These are phyloP conservation scores for Collichthys lucidus DNA, from an alignment of 2,113 vertebrate species.

Conservation along the genomic window DNA sequence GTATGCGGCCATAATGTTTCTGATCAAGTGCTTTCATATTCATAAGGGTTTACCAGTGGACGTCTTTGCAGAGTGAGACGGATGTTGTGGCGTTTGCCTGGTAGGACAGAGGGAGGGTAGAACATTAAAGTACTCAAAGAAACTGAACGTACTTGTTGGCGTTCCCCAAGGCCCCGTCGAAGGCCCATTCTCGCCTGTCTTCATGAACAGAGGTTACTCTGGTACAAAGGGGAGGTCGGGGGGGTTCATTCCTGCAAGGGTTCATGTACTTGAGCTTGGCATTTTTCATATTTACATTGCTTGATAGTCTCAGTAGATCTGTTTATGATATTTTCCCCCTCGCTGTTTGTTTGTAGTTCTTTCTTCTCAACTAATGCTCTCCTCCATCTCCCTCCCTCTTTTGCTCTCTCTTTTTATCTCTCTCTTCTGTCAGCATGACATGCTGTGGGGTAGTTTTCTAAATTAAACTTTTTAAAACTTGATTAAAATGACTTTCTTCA, in stretches of 20 bases:
- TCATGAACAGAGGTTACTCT: constrained; percentile 63
- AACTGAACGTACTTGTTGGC: constrained; percentile 46
- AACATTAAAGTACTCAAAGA: constrained; percentile 59
- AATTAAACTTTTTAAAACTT: not conserved
- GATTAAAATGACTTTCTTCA: not conserved
- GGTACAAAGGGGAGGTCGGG: constrained; percentile 10
- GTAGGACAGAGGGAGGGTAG: constrained; percentile 62
- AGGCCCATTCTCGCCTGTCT: constrained; percentile 45
- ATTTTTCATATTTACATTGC: constrained; percentile 80
- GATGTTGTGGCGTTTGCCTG: constrained; percentile 42
- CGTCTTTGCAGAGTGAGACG: constrained; percentile 43
- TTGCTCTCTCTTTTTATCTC: constrained; percentile 40
- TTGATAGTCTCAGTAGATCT: constrained; percentile 68
- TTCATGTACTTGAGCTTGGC: constrained; percentile 72
- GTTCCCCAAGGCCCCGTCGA: constrained; percentile 42
- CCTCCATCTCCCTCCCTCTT: constrained; percentile 18
- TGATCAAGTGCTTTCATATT: constrained; percentile 27
- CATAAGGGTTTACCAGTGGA: constrained; percentile 1
- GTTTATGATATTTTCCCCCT: constrained; percentile 68
- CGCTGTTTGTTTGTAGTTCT: constrained; percentile 70
- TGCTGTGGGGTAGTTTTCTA: constrained; percentile 21
- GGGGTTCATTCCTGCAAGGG: constrained; percentile 54
- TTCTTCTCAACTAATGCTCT: constrained; percentile 55
- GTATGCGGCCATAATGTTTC: constrained; percentile 24
- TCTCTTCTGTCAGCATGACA: constrained; percentile 32